These are phyloP conservation scores for Podarcis siculus DNA, from an alignment of 2,797 vertebrate species.

Conservation along the genomic window DNA sequence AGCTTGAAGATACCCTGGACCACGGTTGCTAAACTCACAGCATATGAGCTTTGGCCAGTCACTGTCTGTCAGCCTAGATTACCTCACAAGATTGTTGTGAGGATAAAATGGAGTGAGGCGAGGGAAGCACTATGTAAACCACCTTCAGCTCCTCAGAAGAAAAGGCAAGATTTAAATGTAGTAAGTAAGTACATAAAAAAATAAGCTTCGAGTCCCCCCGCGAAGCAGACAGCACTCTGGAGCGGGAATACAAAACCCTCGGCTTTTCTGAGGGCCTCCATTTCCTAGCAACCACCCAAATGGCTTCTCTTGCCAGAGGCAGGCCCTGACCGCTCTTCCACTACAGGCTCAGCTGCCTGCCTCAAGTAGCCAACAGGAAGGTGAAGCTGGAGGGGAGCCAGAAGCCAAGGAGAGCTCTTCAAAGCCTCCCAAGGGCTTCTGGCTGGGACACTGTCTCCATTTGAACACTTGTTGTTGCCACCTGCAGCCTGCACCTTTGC, in stretches of 20 bases:
- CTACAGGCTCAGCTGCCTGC: background rate
- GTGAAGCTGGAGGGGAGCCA: background rate
- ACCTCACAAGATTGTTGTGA: too few species aligned
- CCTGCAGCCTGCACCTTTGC: background rate
- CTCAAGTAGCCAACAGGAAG: background rate
- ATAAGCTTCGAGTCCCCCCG: too few species aligned
- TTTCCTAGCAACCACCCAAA: background rate
- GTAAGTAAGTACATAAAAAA: too few species aligned
- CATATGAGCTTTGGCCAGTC: too few species aligned
- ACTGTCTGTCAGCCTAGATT: too few species aligned
- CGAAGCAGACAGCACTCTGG: background rate
- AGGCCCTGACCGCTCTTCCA: background rate
- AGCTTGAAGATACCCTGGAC: too few species aligned
- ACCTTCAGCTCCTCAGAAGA: too few species aligned
- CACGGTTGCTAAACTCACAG: too few species aligned
- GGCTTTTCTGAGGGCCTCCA: background rate
- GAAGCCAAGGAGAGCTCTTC: background rate
- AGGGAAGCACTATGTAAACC: too few species aligned
- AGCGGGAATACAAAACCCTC: background rate
- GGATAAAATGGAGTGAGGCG: too few species aligned
- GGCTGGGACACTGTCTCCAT: background rate
- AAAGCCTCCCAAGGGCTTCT: background rate
- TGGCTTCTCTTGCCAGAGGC: background rate
- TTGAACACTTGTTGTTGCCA: too few species aligned
- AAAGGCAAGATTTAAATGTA: too few species aligned